Base-by-base conservation (phyloP, 2,888 invertebrate species). In the Philaethria dido region DNA sequence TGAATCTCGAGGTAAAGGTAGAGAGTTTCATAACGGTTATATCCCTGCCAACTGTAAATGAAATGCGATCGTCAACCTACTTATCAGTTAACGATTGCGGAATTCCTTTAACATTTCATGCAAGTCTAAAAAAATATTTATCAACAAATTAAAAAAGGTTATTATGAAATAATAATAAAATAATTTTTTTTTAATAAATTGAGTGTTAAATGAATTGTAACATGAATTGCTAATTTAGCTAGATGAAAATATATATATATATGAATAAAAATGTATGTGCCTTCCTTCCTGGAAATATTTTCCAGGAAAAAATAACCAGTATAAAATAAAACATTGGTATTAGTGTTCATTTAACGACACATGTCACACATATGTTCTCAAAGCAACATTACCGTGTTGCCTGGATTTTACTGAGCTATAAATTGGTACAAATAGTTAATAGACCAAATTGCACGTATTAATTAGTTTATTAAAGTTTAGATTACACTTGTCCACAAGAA, bases 41-140 rank as follows among this genome's bases (percentile, higher is more conserved):
- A 25, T 64, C 48, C 57, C 64, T 62, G 62, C 55, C 33, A 64
- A 64, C 61, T 60, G 66, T 61, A 55, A 48, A 57, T 65, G 71
- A 67, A 73, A 71, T 65, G 57, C 68, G 68, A 72, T 69, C 67
- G 57, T 45, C 55, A 52, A 61, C 54, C 66, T 44, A 68, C 64
- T 65, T 70, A 69, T 73, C 65, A 73, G 66, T 60, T 62, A 68
- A 70, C 59, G 64, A 48, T 60, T 54, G 48, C 57, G 60, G 25
- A 45, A 36, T 55, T 18, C 25, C 13, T 48, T 20, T 16, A 60
- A 42, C 16, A 45, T 13, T 59, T 44, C 2, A 29, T 29, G 18
- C 16, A 45, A 11, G 5, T 3, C 2, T 29, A 25, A 45, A 44
- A 57, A 5, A 59, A 42, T 13, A 29, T 16, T 45, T 25, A 1